Conservation (phyloP, 2,113 vertebrate genomes). For the Prionailurus bengalensis region DNA sequence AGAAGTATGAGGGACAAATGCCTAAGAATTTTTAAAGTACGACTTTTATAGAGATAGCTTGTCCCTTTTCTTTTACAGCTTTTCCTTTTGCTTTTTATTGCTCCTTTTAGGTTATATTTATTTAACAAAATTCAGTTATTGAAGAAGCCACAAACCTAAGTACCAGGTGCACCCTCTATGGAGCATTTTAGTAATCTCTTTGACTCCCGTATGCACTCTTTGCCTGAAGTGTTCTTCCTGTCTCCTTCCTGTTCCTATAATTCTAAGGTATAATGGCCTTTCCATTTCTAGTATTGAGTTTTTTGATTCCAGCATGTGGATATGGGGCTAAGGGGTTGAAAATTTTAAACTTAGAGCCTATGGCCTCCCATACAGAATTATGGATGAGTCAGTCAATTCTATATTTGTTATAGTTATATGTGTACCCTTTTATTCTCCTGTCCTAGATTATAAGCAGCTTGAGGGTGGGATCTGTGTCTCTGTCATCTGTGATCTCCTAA, state of each 20-base stretch:
- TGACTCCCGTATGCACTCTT: background rate
- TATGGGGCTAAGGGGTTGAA: background rate
- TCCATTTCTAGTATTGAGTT: background rate
- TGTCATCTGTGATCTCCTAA: background rate
- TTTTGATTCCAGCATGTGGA: background rate
- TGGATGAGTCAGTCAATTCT: background rate
- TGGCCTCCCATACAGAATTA: background rate
- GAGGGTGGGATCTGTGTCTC: background rate
- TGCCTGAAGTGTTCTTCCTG: background rate
- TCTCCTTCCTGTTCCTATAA: background rate
- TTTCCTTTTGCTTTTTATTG: conserved; percentile 44
- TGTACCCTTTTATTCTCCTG: background rate
- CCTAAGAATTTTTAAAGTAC: conserved; percentile 25
- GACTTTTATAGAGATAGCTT: conserved; percentile 43
- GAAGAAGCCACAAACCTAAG: conserved; percentile 35
- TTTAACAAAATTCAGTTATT: conserved; percentile 25
- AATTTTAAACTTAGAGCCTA: background rate
- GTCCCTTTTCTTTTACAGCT: background rate
- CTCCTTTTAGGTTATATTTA: conserved; percentile 44
- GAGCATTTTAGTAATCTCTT: conserved; percentile 24
- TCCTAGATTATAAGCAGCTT: background rate
- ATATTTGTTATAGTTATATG: background rate
- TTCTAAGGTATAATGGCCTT: background rate
- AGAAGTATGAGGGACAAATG: conserved; percentile 15
- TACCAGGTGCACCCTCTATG: background rate